Evolutionary conservation across 2,113 vertebrate genomes (phyloP).

Genomic region (Pelobates fuscus): DNA sequence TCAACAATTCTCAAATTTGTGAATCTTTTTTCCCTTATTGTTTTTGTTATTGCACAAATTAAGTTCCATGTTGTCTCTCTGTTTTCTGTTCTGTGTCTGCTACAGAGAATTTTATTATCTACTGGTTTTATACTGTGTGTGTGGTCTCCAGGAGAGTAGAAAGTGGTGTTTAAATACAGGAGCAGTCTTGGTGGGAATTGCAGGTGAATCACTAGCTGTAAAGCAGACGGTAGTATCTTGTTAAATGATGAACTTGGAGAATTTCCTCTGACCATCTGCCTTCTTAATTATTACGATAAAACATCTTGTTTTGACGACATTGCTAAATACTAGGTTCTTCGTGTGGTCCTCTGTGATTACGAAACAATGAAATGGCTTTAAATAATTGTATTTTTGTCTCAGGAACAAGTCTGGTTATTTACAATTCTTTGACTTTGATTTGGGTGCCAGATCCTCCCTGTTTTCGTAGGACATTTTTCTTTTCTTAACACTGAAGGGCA

Average conservation of each 20-base stretch:
- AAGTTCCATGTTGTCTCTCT: not conserved
- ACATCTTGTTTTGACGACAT: not conserved
- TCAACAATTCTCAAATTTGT: no score
- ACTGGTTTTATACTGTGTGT: slow-evolving; percentile 47
- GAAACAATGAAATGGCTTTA: no score
- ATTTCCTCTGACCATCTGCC: slow-evolving; percentile 58
- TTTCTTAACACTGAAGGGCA: no score
- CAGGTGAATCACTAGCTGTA: slow-evolving; percentile 38
- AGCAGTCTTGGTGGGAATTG: slow-evolving; percentile 28
- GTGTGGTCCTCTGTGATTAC: no score
- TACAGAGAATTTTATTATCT: not conserved
- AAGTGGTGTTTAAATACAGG: slow-evolving; percentile 28
- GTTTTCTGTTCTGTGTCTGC: not conserved
- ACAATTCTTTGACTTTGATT: no score
- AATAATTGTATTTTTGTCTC: no score
- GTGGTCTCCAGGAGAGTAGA: slow-evolving; percentile 45
- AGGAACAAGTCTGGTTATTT: no score
- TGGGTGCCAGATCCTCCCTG: no score
- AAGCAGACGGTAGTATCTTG: slow-evolving; percentile 45
- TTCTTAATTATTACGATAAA: slow-evolving; percentile 38
- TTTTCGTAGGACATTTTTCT: no score
- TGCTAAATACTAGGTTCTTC: no score
- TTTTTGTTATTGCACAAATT: no score
- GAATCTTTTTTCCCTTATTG: no score
- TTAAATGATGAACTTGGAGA: slow-evolving; percentile 36